These are phyloP conservation scores for Mus pahari DNA, from an alignment of 2,113 vertebrate genomes.

Conservation along the genomic window DNA sequence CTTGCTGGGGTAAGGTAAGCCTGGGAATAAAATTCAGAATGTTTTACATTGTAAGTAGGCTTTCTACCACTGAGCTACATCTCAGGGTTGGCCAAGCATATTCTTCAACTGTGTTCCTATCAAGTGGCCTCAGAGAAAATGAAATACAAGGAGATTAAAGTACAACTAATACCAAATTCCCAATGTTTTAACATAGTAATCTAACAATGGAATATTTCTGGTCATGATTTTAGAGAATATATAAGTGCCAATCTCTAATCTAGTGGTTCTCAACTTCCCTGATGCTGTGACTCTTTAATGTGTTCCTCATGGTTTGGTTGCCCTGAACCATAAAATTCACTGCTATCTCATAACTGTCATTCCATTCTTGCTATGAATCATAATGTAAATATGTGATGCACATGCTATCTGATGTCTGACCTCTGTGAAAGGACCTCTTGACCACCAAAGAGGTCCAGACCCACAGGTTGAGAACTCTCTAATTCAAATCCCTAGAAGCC, in stretches of 20 bases:
- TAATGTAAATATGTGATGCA: neutral
- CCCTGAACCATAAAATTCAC: neutral
- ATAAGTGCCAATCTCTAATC: neutral
- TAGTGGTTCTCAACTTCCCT: neutral
- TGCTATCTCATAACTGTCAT: neutral
- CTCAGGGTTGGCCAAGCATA: neutral
- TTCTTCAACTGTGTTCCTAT: constrained; percentile 29
- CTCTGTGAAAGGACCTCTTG: neutral
- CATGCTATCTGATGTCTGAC: neutral
- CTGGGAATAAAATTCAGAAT: neutral
- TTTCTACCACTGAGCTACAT: neutral
- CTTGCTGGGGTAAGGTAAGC: neutral
- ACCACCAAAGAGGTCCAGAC: neutral
- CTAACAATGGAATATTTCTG: neutral
- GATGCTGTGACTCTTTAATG: neutral
- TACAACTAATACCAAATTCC: neutral
- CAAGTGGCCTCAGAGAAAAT: neutral
- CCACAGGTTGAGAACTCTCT: neutral
- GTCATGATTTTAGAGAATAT: neutral
- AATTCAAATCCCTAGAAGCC: neutral
- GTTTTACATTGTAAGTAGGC: neutral
- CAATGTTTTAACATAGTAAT: neutral
- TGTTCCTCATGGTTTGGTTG: neutral
- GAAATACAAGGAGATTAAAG: constrained; percentile 27
- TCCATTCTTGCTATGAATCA: neutral